These are phyloP conservation scores for Callosobruchus maculatus DNA, from an alignment of 2,888 invertebrate species.

Conservation along the genomic window DNA sequence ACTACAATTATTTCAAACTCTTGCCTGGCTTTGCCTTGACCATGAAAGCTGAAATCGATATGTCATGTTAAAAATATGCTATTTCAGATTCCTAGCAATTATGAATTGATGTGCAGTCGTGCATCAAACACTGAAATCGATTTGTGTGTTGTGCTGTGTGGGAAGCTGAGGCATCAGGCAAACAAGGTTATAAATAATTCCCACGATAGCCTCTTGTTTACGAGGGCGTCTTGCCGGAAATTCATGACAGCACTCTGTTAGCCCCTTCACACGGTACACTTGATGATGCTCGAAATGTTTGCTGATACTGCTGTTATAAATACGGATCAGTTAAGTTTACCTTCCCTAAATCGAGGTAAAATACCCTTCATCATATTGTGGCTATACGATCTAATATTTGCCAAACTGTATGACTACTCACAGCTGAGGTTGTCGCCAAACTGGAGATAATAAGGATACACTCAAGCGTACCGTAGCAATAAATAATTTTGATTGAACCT, in stretches of 20 bases:
- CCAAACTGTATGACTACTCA: too few relatives aligned
- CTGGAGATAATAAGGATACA: too few relatives aligned
- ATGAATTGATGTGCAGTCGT: background rate
- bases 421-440: too few relatives aligned
- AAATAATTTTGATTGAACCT: too few relatives aligned
- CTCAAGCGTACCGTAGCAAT: too few relatives aligned
- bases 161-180: background rate
- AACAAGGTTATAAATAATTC: background rate
- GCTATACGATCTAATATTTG: too few relatives aligned
- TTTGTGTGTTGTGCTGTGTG: background rate
- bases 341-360: too few relatives aligned
- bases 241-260: background rate
- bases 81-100: background rate
- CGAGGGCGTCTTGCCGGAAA: background rate
- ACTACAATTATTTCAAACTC: too few relatives aligned
- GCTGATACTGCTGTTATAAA: background rate
- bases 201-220: background rate
- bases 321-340: background rate
- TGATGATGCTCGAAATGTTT: background rate
- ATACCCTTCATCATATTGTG: too few relatives aligned
- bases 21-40: background rate
- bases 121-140: background rate
- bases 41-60: background rate
- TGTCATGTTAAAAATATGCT: background rate
- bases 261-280: background rate